Evolutionary conservation across 23 tunicate genomes (phyloP).

Genomic region (Botrylloides violaceus): DNA sequence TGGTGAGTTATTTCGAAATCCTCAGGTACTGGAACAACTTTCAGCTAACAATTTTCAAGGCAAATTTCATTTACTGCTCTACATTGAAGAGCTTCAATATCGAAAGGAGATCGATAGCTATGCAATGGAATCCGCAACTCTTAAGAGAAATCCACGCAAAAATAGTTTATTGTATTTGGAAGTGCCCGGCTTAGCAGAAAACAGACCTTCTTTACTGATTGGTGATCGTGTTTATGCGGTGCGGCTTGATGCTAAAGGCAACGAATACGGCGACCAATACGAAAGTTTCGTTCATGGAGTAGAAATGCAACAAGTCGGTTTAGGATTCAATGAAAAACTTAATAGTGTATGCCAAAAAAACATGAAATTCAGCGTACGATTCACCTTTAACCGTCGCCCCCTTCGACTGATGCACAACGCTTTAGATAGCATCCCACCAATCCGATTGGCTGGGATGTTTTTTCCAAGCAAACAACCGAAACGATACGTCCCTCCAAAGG

Average conservation of each 20-base stretch:
- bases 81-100: constrained; percentile 13
- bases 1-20: background rate
- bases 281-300: constrained; percentile 47
- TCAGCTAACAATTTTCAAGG: background rate
- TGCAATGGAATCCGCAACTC: background rate
- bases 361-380: constrained; percentile 39
- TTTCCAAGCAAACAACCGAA: background rate
- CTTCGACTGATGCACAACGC: constrained; percentile 51
- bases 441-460: background rate
- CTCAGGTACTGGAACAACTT: background rate
- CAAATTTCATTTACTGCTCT: constrained; percentile 7
- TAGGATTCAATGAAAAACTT: constrained; percentile 26
- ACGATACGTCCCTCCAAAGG: background rate
- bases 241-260: constrained; percentile 14
- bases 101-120: background rate
- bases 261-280: background rate
- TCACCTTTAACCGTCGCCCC: constrained; percentile 46
- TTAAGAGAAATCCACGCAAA: no score
- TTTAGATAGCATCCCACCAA: background rate
- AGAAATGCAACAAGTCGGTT: constrained; percentile 1
- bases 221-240: constrained; percentile 34
- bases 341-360: background rate
- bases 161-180: constrained; percentile 4
- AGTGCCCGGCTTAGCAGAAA: constrained; percentile 64
- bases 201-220: constrained; percentile 38